Evolutionary conservation across 64 coral and sea anemone species (phyloP).

Genomic region (Stichodactyla helianthus): DNA sequence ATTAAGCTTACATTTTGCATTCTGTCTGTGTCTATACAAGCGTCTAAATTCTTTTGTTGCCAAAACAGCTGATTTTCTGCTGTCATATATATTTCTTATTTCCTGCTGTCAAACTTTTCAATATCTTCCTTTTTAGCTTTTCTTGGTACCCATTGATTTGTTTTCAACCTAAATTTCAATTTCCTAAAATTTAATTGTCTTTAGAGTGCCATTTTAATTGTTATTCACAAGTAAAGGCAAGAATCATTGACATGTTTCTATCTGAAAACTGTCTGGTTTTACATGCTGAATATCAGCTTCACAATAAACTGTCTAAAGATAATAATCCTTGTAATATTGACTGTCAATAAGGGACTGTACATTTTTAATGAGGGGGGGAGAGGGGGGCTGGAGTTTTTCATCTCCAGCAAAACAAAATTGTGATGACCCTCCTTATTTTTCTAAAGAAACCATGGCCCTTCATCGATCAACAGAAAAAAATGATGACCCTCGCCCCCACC

Average conservation of each 20-base stretch:
- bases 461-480: no score
- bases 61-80: conserved; percentile 42
- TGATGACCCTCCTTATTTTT: no score
- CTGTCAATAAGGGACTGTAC: no score
- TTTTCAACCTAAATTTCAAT: background rate
- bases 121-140: background rate
- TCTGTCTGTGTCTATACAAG: background rate
- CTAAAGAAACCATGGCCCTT: no score
- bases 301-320: background rate
- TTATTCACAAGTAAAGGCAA: background rate
- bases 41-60: conserved; percentile 47
- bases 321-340: background rate
- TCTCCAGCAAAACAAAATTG: no score
- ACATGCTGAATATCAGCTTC: background rate
- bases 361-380: no score
- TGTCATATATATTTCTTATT: background rate
- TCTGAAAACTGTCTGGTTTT: background rate
- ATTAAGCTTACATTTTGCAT: background rate
- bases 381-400: no score
- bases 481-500: no score
- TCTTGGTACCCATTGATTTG: background rate
- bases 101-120: background rate
- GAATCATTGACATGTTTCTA: background rate
- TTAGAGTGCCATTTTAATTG: background rate
- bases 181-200: background rate